Base-by-base conservation (phyloP, 2,888 invertebrate species). In the Chaetogeoica ovagalla region DNA sequence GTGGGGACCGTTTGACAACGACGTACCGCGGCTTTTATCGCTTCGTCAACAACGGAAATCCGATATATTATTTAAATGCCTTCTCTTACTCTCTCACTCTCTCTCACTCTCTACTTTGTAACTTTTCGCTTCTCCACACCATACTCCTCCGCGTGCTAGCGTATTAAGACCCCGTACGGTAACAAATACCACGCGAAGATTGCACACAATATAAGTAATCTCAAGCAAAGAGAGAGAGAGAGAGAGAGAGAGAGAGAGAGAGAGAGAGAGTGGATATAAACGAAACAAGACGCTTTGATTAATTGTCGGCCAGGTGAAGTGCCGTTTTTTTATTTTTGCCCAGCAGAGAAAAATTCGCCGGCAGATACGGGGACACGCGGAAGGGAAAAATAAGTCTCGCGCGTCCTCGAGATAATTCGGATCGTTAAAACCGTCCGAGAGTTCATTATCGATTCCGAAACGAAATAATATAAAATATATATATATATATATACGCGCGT, bases 381-480 rank as follows among this genome's bases (percentile, higher is more conserved):
- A 23, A 11, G 43, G n/a, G 23, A 15, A 23, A 39, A 71, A 17
- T 39, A 59, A 30, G 30, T 30, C 30, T 15, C 21, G 17, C 72
- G 19, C n/a, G 23, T 43, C 57, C 39, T 15, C 23, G 9, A 39
- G 5, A 59, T 76, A 76, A 76, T 76, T 48, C 48, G 13, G 4
- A 11, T 8, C 37, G 65, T 39, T 72, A 23, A 76, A 76, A 68
- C n/a, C 43, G 30, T 48, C 68, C 15, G 15, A 77, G 60, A 77
- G 59, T 60, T 70, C 69, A 69, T 69, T 77, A 77, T 77, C 52
- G 77, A 77, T 69, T 70, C 23, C 15, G 13, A 62, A 30, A n/a
- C 4, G 52, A 11, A 55, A 76, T 68, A 59, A 48, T 30, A 48
- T n/a, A n/a, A n/a, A n/a, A n/a, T n/a, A n/a, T n/a, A n/a, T n/a